These are phyloP conservation scores for Hypselothyrea guttata DNA, from an alignment of 2,888 invertebrate species.

Conservation along the genomic window DNA sequence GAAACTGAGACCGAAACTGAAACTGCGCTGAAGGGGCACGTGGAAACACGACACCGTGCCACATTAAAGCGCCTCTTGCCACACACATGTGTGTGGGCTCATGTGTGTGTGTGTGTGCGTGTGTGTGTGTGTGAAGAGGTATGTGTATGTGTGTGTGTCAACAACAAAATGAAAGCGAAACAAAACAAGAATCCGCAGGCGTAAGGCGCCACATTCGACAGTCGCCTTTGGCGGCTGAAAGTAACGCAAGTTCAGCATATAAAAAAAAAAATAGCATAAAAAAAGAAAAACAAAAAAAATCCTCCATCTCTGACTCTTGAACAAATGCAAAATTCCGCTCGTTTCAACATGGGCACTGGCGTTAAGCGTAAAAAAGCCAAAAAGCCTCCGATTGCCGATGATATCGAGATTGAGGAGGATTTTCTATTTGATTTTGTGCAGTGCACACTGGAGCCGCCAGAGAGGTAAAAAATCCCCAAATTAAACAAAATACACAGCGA, in stretches of 20 bases:
- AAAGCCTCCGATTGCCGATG: slow-evolving; percentile 18
- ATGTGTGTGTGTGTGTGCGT: slow-evolving; percentile 34
- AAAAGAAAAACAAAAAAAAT: too few species aligned
- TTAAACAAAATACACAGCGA: too few species aligned
- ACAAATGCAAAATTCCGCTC: slow-evolving; percentile 41
- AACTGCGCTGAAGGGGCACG: slow-evolving; percentile 25
- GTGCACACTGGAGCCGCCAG: slow-evolving; percentile 69
- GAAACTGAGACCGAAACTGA: slow-evolving; percentile 22
- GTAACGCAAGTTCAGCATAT: slow-evolving; percentile 52
- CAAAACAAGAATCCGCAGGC: slow-evolving; percentile 52
- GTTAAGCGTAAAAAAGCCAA: slow-evolving; percentile 28
- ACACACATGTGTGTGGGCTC: slow-evolving; percentile 43
- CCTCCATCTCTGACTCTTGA: too few species aligned
- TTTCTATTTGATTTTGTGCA: slow-evolving; percentile 77
- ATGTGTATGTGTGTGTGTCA: slow-evolving; percentile 33
- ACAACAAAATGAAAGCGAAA: slow-evolving; percentile 42
- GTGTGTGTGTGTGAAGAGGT: slow-evolving; percentile 21
- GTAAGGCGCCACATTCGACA: slow-evolving; percentile 59
- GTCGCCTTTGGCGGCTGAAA: slow-evolving; percentile 60
- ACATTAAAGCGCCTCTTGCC: slow-evolving; percentile 49
- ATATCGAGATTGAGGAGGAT: slow-evolving; percentile 50
- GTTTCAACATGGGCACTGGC: slow-evolving; percentile 21
- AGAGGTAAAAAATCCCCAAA: slow-evolving; percentile 59
- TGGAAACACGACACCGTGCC: slow-evolving; percentile 56
- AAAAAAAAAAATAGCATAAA: neutral